Conservation (phyloP, 2,888 invertebrate species). For the Rhorus exstirpatorius region DNA sequence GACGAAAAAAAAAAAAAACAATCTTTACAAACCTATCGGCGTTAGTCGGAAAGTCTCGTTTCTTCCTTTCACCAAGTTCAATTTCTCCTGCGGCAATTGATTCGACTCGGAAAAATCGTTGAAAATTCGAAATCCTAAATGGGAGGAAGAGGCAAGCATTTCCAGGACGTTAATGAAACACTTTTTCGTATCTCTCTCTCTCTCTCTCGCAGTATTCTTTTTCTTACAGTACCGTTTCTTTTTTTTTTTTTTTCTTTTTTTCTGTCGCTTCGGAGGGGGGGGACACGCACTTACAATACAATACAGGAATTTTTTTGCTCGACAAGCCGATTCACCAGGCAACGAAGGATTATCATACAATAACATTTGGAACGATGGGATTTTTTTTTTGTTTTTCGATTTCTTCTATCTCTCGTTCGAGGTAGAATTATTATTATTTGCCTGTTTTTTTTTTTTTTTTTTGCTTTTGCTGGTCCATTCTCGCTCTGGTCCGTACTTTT, state of each 20-base stretch:
- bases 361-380: constrained; percentile 59
- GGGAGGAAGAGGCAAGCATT: constrained; percentile 15
- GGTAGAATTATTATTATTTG: constrained; percentile 60
- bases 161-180: constrained; percentile 7
- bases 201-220: not conserved
- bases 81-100: no score
- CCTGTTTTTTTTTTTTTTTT: no score
- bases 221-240: not conserved
- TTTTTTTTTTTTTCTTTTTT: constrained; percentile 33
- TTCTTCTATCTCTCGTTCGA: constrained; percentile 52
- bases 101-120: no score
- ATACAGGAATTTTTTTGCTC: not conserved
- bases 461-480: not conserved
- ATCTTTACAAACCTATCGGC: no score
- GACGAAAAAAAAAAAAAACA: no score
- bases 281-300: constrained; percentile 6
- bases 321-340: not conserved
- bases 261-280: constrained; percentile 43
- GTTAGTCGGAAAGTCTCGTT: no score
- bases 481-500: constrained; percentile 2
- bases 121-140: no score
- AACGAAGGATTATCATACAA: constrained; percentile 55
- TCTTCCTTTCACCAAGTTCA: no score
- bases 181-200: not conserved
- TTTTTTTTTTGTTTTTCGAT: constrained; percentile 28